Conservation (phyloP, 1,140 invertebrate genomes). For the Camponotus floridanus region DNA sequence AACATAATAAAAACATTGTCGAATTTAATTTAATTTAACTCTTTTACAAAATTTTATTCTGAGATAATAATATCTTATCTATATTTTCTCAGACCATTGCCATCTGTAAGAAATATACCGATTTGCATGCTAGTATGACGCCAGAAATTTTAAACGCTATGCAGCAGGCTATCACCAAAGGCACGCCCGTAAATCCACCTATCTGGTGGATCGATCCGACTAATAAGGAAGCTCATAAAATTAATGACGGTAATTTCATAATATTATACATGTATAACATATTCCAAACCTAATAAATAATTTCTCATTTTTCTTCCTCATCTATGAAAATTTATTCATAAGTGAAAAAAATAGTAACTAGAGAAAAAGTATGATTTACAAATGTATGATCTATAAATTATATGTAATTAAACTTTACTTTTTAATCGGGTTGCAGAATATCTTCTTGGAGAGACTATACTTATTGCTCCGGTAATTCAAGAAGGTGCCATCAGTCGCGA, state of each 20-base stretch:
- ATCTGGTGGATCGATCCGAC: conserved; percentile 95
- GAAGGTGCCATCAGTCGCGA: conserved; percentile 89
- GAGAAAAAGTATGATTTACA: not conserved
- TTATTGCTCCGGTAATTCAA: conserved; percentile 94
- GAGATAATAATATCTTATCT: conserved; percentile 34
- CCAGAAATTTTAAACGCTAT: conserved; percentile 89
- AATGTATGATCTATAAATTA: not conserved
- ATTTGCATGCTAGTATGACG: conserved; percentile 90
- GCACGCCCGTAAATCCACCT: conserved; percentile 93
- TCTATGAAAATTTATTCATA: no score
- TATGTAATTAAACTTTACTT: conserved; percentile 14
- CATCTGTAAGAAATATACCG: conserved; percentile 89
- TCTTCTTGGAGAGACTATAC: conserved; percentile 92
- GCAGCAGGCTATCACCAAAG: conserved; percentile 87
- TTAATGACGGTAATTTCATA: conserved; percentile 88
- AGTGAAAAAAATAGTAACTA: not conserved
- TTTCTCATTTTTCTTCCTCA: no score
- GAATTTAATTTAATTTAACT: conserved; percentile 18
- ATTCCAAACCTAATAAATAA: conserved; percentile 18
- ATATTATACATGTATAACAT: not conserved
- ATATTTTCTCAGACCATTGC: conserved; percentile 86
- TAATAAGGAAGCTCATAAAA: conserved; percentile 88
- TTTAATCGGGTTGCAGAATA: conserved; percentile 88
- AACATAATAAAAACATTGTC: no score
- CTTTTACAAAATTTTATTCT: not conserved